phyloP scores from a whole-genome alignment of 2,113 vertebrate genomes.

The Rhea pennata region DNA sequence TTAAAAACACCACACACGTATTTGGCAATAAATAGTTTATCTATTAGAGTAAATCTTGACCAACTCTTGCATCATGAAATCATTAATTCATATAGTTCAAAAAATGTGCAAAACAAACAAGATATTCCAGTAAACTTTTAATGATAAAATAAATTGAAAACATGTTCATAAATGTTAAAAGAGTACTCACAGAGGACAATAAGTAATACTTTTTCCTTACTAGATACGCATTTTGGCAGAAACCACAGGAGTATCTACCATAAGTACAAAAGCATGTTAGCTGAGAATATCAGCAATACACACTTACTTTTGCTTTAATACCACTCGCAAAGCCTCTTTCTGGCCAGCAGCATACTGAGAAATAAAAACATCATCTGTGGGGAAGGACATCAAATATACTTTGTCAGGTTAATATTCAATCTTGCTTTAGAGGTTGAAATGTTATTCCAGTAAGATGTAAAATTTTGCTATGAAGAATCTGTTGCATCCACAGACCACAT shows the following conservation, averaged over 20 bases:
- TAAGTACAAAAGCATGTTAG: background rate
- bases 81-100: background rate
- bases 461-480: background rate
- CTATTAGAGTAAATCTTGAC: background rate
- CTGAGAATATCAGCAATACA: background rate
- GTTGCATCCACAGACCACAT: background rate
- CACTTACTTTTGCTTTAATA: constrained; percentile 88
- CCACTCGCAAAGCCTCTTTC: constrained; percentile 80
- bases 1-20: background rate
- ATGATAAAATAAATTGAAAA: background rate
- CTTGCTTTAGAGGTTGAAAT: background rate
- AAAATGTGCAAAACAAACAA: background rate
- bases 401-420: background rate
- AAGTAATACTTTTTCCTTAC: background rate
- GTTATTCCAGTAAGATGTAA: background rate
- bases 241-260: background rate
- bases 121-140: background rate
- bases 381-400: background rate
- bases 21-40: background rate
- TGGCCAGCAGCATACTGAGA: constrained; percentile 82
- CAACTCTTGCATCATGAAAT: background rate
- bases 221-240: background rate
- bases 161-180: background rate
- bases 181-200: background rate
- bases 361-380: constrained; percentile 82